A percentile compares a stretch with the other conserved stretches of the same genome.
These are phyloP conservation scores for Tetheella fluctuosa DNA, from an alignment of 2,888 invertebrate species.

Conservation along the genomic window DNA sequence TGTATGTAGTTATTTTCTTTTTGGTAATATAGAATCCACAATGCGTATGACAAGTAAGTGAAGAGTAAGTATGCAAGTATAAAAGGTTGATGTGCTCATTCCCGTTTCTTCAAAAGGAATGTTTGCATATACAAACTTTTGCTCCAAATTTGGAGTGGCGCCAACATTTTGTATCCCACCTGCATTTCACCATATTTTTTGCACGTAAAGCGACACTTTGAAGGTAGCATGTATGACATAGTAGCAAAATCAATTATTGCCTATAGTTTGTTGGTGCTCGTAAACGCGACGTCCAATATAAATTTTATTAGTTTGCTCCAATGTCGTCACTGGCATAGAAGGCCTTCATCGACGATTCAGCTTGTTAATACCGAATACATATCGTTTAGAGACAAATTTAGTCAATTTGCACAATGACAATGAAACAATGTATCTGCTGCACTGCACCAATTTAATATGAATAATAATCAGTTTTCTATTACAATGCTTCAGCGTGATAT, in stretches of 20 bases:
- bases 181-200: conserved; percentile 11
- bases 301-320: conserved; percentile 54
- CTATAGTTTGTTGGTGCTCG: conserved; percentile 44
- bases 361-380: conserved; percentile 52
- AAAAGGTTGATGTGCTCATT: conserved; percentile 31
- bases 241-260: conserved; percentile 36
- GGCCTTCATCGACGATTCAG: conserved; percentile 60
- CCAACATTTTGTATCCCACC: conserved; percentile 37
- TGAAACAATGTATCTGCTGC: conserved; percentile 12
- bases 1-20: neutral
- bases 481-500: neutral
- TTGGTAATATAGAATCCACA: neutral
- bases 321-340: conserved; percentile 43
- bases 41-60: neutral
- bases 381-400: conserved; percentile 45
- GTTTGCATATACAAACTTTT: conserved; percentile 37
- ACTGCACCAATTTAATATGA: conserved; percentile 18
- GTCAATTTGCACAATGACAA: conserved; percentile 38
- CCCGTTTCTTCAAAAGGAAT: conserved; percentile 24
- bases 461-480: conserved; percentile 1
- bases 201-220: conserved; percentile 21
- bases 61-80: neutral
- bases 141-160: conserved; percentile 44
- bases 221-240: conserved; percentile 33
- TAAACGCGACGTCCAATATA: conserved; percentile 50